Percentiles rank a stretch among this genome's conserved stretches.
Conservation (phyloP, 2,888 invertebrate species). For the Bombylius discolor region DNA sequence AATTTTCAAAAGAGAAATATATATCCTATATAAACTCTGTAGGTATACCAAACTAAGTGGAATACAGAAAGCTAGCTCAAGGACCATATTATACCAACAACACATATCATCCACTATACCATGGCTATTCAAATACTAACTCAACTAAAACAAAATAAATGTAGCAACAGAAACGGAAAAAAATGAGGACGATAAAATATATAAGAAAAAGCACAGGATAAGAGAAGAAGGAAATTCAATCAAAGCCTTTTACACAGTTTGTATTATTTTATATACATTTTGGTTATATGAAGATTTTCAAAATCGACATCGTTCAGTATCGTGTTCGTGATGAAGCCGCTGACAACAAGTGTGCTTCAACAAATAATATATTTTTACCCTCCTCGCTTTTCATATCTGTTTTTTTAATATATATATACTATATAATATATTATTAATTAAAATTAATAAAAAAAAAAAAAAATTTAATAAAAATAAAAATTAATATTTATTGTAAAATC, state of each 20-base stretch:
- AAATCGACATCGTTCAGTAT: constrained; percentile 12
- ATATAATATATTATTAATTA: not conserved
- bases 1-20: too few relatives aligned
- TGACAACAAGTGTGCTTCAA: constrained; percentile 14
- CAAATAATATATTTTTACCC: constrained; percentile 4
- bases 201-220: constrained; percentile 3
- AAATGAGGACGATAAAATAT: not conserved
- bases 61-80: too few relatives aligned
- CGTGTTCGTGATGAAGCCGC: constrained; percentile 16
- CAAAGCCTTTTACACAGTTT: not conserved
- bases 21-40: too few relatives aligned
- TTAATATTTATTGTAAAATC: not conserved
- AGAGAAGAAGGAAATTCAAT: not conserved
- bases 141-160: too few relatives aligned
- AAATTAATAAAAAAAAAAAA: not conserved
- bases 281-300: constrained; percentile 13
- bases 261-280: too few relatives aligned
- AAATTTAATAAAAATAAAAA: not conserved
- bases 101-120: too few relatives aligned
- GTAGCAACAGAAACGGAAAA: too few relatives aligned
- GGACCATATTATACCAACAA: too few relatives aligned
- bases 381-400: constrained; percentile 14
- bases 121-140: too few relatives aligned
- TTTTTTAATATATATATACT: not conserved
- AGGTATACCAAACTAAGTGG: too few relatives aligned